Percentiles rank a stretch among this genome's conserved stretches.
Evolutionary conservation across 1,140 invertebrate genomes (phyloP).

Genomic region (Drosophila baimaii): DNA sequence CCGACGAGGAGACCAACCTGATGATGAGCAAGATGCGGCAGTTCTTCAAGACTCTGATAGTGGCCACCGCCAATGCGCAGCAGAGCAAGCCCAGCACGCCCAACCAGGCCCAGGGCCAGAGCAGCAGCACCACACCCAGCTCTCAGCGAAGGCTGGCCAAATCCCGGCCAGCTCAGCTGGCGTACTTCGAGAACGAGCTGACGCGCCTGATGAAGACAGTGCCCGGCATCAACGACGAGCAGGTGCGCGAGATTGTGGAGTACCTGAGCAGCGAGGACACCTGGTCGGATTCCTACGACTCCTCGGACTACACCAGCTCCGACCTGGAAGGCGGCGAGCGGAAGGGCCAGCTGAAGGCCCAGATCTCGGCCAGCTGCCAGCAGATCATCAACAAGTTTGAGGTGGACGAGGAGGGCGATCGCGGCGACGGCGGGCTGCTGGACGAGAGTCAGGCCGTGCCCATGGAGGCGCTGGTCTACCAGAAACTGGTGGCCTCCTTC

Average conservation of each 20-base stretch:
- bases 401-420: conserved; percentile 85
- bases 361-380: conserved; percentile 94
- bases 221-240: conserved; percentile 94
- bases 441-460: conserved; percentile 86
- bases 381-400: conserved; percentile 95
- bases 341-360: conserved; percentile 91
- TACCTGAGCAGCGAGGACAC: conserved; percentile 96
- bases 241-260: conserved; percentile 95
- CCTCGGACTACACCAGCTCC: conserved; percentile 94
- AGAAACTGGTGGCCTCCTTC: conserved; percentile 91
- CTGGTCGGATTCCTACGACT: conserved; percentile 96
- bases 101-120: conserved; percentile 82
- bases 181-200: conserved; percentile 94
- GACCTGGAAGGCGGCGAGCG: conserved; percentile 90
- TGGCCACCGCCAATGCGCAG: conserved; percentile 87
- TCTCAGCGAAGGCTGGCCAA: conserved; percentile 83
- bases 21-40: conserved; percentile 98
- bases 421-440: conserved; percentile 86
- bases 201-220: conserved; percentile 96
- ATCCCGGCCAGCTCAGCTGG: conserved; percentile 90
- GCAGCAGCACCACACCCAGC: conserved; percentile 83
- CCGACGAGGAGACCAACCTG: conserved; percentile 95
- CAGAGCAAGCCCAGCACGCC: conserved; percentile 84
- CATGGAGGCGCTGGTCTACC: conserved; percentile 92
- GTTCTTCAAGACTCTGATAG: conserved; percentile 95